These are phyloP conservation scores for Lagopus leucura DNA, from an alignment of 2,113 vertebrate genomes.

Conservation along the genomic window DNA sequence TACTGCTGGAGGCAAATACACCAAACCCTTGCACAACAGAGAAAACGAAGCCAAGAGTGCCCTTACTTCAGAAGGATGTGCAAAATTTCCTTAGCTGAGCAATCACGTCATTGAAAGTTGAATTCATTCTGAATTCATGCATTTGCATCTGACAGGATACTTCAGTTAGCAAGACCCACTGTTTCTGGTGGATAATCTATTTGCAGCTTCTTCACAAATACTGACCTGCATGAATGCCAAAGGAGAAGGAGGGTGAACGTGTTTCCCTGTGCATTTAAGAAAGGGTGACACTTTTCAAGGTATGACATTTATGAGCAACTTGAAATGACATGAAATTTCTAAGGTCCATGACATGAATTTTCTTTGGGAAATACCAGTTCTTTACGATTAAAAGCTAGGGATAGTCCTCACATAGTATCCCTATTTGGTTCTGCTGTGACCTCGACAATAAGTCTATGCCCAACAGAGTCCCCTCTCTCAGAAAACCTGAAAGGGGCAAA, in stretches of 20 bases:
- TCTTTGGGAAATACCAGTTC: slow-evolving; percentile 2
- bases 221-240: neutral
- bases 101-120: neutral
- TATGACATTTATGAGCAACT: neutral
- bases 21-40: neutral
- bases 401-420: neutral
- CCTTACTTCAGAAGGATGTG: neutral
- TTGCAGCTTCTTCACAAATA: neutral
- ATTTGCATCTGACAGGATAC: neutral
- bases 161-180: neutral
- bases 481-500: neutral
- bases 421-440: neutral
- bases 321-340: neutral
- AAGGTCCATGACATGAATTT: neutral
- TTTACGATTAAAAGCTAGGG: neutral
- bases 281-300: neutral
- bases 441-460: neutral
- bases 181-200: neutral
- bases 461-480: neutral
- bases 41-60: neutral
- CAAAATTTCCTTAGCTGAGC: slow-evolving; percentile 1
- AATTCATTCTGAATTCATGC: neutral
- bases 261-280: neutral
- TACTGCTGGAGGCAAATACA: slow-evolving; percentile 9
- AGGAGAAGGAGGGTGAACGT: neutral